These are phyloP conservation scores for Phalloptychus januarius DNA, from an alignment of 2,797 vertebrate genomes.

Conservation along the genomic window DNA sequence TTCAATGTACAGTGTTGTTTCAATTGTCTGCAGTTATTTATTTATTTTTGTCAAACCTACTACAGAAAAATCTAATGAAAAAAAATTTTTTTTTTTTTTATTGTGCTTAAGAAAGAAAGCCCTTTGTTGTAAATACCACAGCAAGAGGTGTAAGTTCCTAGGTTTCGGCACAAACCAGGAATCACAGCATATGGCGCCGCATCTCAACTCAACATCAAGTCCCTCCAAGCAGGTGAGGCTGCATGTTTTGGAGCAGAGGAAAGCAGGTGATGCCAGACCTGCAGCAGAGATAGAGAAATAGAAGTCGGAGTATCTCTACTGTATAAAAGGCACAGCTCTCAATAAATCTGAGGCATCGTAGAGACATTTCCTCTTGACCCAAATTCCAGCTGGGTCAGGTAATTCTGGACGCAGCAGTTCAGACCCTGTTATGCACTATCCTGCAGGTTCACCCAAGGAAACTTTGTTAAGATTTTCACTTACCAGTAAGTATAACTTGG, in stretches of 20 bases:
- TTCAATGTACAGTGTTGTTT: slow-evolving; percentile 54
- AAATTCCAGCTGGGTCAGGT: background rate
- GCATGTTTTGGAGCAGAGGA: background rate
- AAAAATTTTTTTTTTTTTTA: no score
- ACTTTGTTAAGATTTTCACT: background rate
- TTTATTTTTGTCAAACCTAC: slow-evolving; percentile 26
- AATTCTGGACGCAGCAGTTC: no score
- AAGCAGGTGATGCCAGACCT: background rate
- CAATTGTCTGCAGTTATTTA: slow-evolving; percentile 16
- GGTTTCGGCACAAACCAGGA: background rate
- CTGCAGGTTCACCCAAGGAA: background rate
- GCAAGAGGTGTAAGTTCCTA: background rate
- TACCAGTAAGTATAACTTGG: background rate
- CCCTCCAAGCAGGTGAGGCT: background rate
- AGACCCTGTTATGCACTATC: no score
- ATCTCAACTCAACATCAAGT: background rate
- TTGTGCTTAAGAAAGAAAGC: background rate
- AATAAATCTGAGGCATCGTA: background rate
- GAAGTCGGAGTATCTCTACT: background rate
- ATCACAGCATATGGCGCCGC: background rate
- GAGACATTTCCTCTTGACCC: background rate
- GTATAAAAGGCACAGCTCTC: background rate
- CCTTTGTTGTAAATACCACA: background rate
- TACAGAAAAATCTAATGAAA: slow-evolving; percentile 10
- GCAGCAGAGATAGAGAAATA: background rate